phyloP scores from a whole-genome alignment of 2,113 vertebrate genomes.

The Gnathonemus echidnorhynchus region DNA sequence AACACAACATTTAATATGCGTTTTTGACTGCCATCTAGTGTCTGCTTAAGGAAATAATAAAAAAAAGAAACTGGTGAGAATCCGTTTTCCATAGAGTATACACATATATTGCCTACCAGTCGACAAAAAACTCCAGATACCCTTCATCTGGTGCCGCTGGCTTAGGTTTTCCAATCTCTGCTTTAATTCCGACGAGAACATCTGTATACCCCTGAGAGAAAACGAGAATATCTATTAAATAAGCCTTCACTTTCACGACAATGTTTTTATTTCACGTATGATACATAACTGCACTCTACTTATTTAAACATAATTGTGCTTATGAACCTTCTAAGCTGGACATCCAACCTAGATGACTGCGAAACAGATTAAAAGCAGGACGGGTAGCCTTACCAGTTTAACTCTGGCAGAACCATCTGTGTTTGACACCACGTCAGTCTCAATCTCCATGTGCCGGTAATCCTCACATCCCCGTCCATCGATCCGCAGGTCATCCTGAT shows the following conservation, averaged over 20 bases:
- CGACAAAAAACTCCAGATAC: constrained; percentile 92
- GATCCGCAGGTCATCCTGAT: constrained; percentile 84
- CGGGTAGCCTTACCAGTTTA: constrained; percentile 69
- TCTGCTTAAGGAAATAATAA: background rate
- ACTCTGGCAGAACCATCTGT: constrained; percentile 93
- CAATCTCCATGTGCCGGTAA: constrained; percentile 85
- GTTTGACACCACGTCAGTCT: constrained; percentile 93
- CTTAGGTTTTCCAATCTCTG: constrained; percentile 86
- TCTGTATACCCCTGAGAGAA: constrained; percentile 80
- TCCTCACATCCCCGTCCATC: constrained; percentile 93
- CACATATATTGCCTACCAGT: constrained; percentile 72
- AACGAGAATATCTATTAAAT: background rate
- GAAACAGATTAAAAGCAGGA: background rate
- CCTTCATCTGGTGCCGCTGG: constrained; percentile 78
- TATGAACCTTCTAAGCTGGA: background rate
- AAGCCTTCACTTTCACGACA: background rate
- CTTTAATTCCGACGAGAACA: constrained; percentile 87
- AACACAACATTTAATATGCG: background rate
- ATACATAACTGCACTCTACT: background rate
- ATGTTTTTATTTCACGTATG: too few relatives aligned
- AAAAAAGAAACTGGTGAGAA: background rate
- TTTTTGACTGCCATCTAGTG: background rate
- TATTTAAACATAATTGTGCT: background rate
- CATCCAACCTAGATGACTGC: background rate
- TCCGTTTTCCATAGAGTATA: background rate